Conservation (phyloP, 2,797 vertebrate species). For the Malacoraja senta region DNA sequence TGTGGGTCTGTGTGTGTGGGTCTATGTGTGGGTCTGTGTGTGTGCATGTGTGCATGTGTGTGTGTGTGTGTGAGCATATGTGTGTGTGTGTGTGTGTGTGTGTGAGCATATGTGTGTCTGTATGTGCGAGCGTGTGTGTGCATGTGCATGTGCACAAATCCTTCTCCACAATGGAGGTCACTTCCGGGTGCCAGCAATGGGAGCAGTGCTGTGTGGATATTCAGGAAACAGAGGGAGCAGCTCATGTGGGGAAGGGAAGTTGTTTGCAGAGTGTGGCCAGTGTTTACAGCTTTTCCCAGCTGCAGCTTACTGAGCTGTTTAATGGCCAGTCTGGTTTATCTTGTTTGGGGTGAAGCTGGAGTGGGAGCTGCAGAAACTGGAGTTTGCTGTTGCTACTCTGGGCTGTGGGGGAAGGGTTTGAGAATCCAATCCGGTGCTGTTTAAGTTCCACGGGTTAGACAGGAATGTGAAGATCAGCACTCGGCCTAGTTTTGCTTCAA, state of each 20-base stretch:
- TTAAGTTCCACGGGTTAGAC: neutral
- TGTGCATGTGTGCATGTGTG: neutral
- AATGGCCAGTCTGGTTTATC: constrained; percentile 13
- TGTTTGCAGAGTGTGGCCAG: neutral
- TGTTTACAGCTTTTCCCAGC: too few relatives aligned
- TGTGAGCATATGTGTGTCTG: too few relatives aligned
- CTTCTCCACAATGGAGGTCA: neutral
- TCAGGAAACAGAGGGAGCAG: constrained; percentile 8
- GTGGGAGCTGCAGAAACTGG: neutral
- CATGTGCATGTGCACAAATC: neutral
- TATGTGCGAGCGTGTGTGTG: too few relatives aligned
- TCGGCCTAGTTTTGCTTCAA: neutral
- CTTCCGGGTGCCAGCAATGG: constrained; percentile 6
- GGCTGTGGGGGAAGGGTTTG: neutral
- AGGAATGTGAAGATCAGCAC: neutral
- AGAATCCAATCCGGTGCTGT: neutral
- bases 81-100: neutral
- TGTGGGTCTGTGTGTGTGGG: neutral
- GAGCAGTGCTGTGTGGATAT: neutral
- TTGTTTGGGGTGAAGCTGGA: neutral
- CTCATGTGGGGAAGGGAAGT: neutral
- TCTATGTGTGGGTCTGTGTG: too few relatives aligned
- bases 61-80: neutral
- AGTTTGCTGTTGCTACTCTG: neutral
- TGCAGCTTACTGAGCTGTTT: neutral